Base-by-base conservation (phyloP, 2,888 invertebrate genomes). In the Clistopyga incitator region DNA sequence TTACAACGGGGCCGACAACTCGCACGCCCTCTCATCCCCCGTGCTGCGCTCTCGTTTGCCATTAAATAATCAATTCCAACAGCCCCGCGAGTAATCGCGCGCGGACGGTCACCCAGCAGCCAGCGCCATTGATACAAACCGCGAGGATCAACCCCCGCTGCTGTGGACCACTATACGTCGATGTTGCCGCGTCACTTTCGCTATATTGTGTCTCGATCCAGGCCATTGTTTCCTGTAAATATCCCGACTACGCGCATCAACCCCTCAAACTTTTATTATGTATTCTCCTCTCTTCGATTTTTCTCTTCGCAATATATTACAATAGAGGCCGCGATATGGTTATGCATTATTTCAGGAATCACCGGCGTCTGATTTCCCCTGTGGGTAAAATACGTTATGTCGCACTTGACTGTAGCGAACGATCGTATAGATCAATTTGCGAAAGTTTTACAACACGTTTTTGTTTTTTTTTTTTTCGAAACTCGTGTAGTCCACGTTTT, bases 21-120 rank as follows among this genome's bases (percentile, higher is more conserved):
- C 85, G 87, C 86, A 85, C 89, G 81, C 88, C 84, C 87, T 86
- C 71, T 70, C 71, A 10, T 61, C 47, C 59, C 47, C n/a, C 10
- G n/a, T 38, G 61, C 34, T 34, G 65, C 67, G 59, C 68, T 52
- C 77, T 78, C 47, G 13, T 68, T 15, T 74, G 25, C 87, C 84
- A 76, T 88, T 88, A 88, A 89, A 90, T 89, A 90, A 90, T 90
- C 90, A 88, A 90, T 90, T 84, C 79, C 61, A 47, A 54, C 56
- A 77, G 34, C 79, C 47, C 50, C 74, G 34, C 67, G 65, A 65
- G 56, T 47, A 59, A 74, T 54, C 52, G 67, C 74, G 47, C 52
- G 67, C 74, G 59, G 67, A 45, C 50, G 52, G 23, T 54, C 34
- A 47, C 54, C 68, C 70, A 70, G 25, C 50, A 71, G 74, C 71